Base-by-base conservation (phyloP, 1,140 invertebrate species). In the Caenorhabditis inopinata region DNA sequence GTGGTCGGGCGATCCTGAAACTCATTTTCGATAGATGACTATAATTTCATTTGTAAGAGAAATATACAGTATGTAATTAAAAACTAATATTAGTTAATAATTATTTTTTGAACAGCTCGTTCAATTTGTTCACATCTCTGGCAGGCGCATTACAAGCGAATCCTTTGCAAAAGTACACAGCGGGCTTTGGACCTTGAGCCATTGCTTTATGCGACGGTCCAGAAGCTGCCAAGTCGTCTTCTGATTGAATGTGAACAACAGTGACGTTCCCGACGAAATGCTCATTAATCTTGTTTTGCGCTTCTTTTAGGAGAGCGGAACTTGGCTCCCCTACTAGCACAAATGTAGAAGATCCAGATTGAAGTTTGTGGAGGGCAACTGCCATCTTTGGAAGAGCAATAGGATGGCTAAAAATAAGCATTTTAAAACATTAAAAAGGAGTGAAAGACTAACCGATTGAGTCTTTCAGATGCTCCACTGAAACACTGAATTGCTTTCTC, bases 121-220 rank as follows among this genome's bases (percentile, higher is more conserved):
- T 29, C n/a, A 78, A 42, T 12, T 18, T 29, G 2, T 77, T 7
- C 16, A 77, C 27, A 16, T 32, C n/a, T 49, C 29, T 53, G 23
- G 38, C 14, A 25, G 76, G 76, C 12, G 35, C 23, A 6, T 42
- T 21, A 48, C 76, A 77, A 16, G 18, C 49, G 76, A 58, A 53
- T 38, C 46, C 76, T 21, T 77, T 51, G 32, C 76, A 77, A n/a
- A 77, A n/a, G 48, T 77, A 58, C 12, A 77, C 76, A 11, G 76
- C 48, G 6, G 76, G 76, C 14, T 53, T 42, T 16, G 48, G 76
- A 14, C 46, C 48, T n/a, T 42, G 18, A 21, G 48, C 11, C 53
- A 58, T 58, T 53, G 76, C 53, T 5, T 48, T 77, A 16, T 45
- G 45, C 14, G 35, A 58, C 2, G 35, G 11, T 16, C 76, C 76